Percentiles rank a stretch among this genome's conserved stretches.
These are phyloP conservation scores for Pterocles gutturalis DNA, from an alignment of 2,113 vertebrate genomes.

Conservation along the genomic window DNA sequence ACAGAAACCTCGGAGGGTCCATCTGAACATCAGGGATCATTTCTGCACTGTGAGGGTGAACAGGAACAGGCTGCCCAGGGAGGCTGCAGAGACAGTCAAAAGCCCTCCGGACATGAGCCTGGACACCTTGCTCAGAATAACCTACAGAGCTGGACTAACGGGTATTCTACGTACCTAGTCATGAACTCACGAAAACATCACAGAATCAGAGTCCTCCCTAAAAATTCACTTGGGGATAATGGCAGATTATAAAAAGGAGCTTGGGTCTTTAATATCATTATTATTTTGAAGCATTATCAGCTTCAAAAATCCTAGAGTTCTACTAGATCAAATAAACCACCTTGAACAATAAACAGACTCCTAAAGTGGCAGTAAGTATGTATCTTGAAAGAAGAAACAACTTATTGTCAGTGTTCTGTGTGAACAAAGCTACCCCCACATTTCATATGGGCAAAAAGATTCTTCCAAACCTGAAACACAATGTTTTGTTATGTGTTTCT, in stretches of 20 bases:
- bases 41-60: background rate
- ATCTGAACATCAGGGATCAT: background rate
- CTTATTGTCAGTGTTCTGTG: background rate
- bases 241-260: background rate
- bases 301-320: background rate
- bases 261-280: background rate
- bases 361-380: background rate
- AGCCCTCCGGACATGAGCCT: background rate
- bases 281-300: background rate
- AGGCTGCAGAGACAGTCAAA: background rate
- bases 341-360: background rate
- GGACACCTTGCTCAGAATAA: background rate
- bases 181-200: background rate
- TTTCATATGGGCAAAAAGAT: background rate
- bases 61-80: background rate
- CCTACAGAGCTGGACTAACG: background rate
- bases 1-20: background rate
- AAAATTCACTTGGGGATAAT: background rate
- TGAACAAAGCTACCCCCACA: background rate
- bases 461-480: background rate
- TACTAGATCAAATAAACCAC: background rate
- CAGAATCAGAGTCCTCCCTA: background rate
- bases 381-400: background rate
- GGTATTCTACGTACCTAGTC: background rate
- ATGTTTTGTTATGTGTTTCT: rapidly evolving